phyloP scores from a whole-genome alignment of 2,888 invertebrate genomes.

The Drosophila formosana region DNA sequence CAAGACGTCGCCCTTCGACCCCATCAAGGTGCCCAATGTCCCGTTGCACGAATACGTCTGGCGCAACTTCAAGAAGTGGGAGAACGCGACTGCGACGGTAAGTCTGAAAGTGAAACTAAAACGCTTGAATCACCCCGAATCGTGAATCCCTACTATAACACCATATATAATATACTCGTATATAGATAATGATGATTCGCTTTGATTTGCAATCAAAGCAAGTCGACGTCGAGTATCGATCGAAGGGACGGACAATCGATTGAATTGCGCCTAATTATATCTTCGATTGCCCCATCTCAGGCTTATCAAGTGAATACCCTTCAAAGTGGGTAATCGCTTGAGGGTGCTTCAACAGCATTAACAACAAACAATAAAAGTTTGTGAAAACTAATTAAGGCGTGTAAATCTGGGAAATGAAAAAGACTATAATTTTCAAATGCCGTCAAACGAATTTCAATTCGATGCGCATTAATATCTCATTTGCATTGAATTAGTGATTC shows the following conservation, averaged over 20 bases:
- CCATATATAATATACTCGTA: no score
- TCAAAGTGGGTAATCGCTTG: not conserved
- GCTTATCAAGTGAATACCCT: not conserved
- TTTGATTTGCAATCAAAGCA: not conserved
- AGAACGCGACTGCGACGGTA: constrained; percentile 88
- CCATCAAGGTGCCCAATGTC: constrained; percentile 85
- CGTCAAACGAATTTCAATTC: no score
- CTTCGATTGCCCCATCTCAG: not conserved
- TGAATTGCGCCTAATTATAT: not conserved
- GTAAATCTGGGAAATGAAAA: no score
- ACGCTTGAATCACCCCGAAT: no score
- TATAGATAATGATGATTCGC: not conserved
- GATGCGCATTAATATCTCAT: no score
- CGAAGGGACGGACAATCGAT: not conserved
- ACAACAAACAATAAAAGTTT: no score
- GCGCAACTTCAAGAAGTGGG: constrained; percentile 88
- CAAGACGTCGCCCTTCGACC: constrained; percentile 86
- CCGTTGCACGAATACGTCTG: constrained; percentile 88
- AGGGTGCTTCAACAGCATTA: no score
- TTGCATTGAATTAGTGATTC: no score
- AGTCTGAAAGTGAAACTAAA: constrained; percentile 79
- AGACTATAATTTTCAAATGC: no score
- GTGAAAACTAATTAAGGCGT: no score
- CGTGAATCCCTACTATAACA: no score
- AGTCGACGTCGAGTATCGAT: not conserved